Conservation (phyloP, 2,888 invertebrate genomes). For the Mechanitis mazaeus region DNA sequence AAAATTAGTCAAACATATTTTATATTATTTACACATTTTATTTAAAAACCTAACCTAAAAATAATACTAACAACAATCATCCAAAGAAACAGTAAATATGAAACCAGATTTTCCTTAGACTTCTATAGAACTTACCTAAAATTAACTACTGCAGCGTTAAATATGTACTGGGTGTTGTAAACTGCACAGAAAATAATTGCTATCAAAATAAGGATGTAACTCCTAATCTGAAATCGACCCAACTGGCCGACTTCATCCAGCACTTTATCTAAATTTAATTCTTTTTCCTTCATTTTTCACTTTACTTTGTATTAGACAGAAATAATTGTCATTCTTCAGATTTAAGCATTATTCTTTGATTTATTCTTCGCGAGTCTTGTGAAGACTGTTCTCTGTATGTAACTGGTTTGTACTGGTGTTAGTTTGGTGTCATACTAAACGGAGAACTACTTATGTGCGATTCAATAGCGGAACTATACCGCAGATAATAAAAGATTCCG, state of each 20-base stretch:
- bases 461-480: no score
- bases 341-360: neutral
- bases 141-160: neutral
- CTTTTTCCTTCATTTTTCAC: constrained; percentile 5
- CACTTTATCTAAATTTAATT: constrained; percentile 1
- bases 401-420: no score
- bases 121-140: neutral
- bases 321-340: neutral
- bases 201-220: constrained; percentile 1
- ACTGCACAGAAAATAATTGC: constrained; percentile 6
- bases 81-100: no score
- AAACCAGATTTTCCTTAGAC: no score
- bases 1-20: no score
- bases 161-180: constrained; percentile 3
- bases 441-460: no score
- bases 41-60: no score
- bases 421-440: no score
- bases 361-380: neutral
- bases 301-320: neutral
- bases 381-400: no score
- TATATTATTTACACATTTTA: no score
- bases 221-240: constrained; percentile 3
- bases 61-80: no score
- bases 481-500: no score
- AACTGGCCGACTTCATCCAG: constrained; percentile 6